These are phyloP conservation scores for Balaeniceps rex DNA, from an alignment of 2,113 vertebrate genomes.

Conservation along the genomic window DNA sequence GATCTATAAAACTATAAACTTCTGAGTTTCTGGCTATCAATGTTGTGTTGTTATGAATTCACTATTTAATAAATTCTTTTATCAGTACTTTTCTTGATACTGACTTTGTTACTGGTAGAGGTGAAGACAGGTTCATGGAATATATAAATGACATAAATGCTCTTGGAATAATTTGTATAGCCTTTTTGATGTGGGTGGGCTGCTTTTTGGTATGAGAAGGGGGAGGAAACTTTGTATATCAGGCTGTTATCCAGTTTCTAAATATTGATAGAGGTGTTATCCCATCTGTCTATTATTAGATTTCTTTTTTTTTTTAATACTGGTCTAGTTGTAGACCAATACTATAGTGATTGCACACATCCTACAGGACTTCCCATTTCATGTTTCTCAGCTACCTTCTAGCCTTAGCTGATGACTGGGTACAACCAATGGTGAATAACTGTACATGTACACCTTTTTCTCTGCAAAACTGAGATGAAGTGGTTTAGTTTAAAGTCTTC, in stretches of 20 bases:
- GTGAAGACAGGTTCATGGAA: not conserved
- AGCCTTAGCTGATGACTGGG: not conserved
- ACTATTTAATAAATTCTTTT: not conserved
- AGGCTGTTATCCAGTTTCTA: not conserved
- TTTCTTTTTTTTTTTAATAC: not conserved
- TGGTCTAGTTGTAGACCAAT: not conserved
- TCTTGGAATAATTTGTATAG: not conserved
- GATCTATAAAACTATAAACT: not conserved
- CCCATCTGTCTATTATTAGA: not conserved
- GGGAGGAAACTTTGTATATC: not conserved
- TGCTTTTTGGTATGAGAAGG: not conserved
- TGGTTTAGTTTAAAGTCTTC: not conserved
- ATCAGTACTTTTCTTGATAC: not conserved
- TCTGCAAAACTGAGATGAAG: not conserved
- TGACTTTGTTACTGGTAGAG: not conserved
- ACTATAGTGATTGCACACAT: not conserved
- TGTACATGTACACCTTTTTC: not conserved
- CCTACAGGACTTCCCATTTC: not conserved
- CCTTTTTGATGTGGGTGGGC: not conserved
- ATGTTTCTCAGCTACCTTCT: not conserved
- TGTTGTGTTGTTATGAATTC: not conserved
- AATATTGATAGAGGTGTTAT: not conserved
- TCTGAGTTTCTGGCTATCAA: not conserved
- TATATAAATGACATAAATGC: not conserved
- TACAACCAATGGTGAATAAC: accelerated